Evolutionary conservation across 37 sponge, comb jelly and placozoan genomes (phyloP), one percentile per base, ranked within the genome.

Genomic region (Hormiphora californensis): DNA sequence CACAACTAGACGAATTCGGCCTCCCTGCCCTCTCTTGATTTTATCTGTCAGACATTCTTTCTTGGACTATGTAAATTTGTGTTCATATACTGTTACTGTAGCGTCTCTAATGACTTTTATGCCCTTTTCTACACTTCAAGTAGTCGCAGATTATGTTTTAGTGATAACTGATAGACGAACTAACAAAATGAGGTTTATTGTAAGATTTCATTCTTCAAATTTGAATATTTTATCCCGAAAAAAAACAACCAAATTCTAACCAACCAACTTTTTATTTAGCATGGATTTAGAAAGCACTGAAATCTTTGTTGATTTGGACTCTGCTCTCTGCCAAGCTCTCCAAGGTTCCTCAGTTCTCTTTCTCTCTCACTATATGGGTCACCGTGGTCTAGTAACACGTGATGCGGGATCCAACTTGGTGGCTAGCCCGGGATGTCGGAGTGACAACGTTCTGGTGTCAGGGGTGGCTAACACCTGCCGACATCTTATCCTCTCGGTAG

Each of bases 1-100:
- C 81, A 36, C 81, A 73, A 19, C 81, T 73, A 5, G 81, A 73
- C 43, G 81, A 73, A 30, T 73, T 73, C 43, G 81, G 81, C n/a
- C 81, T 73, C 27, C 81, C 81, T 41, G 81, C 81, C 12, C 46
- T 73, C 8, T 73, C 81, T 40, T 73, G 43, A 33, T 27, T 57
- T 5, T 57, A 28, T 12, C 53, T 17, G 15, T 49, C 9, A 49
- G 53, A 28, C 23, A 28, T 5, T 57, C 5, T 15, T 5, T 57
- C n/a, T 4, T 30, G 5, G 61, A n/a, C n/a, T n/a, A n/a, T n/a
- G n/a, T n/a, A n/a, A n/a, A n/a, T n/a, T n/a, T n/a, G n/a, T n/a
- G n/a, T n/a, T n/a, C n/a, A n/a, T n/a, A n/a, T n/a, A n/a, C n/a
- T n/a, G n/a, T n/a, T n/a, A n/a, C n/a, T n/a, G n/a, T n/a, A n/a